Evolutionary conservation across 2,113 vertebrate genomes (phyloP).

Genomic region (Myxocyprinus asiaticus): DNA sequence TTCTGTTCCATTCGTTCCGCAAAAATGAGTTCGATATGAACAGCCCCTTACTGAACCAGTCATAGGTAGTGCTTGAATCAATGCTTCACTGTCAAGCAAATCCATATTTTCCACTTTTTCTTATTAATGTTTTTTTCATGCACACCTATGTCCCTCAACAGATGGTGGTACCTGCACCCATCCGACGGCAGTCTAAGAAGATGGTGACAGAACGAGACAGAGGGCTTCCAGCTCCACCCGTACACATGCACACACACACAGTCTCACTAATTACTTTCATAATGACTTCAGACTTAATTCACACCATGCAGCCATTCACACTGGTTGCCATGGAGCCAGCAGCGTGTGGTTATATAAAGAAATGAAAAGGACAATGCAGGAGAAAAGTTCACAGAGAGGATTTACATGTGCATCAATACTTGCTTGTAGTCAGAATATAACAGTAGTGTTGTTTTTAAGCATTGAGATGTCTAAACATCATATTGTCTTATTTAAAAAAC

Average conservation of each 20-base stretch:
- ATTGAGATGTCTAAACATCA: neutral
- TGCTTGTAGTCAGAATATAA: neutral
- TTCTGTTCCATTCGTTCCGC: too few species aligned
- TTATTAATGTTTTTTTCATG: neutral
- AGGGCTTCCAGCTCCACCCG: neutral
- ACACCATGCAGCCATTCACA: constrained; percentile 2
- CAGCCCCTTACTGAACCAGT: neutral
- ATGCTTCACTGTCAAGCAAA: neutral
- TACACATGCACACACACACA: neutral
- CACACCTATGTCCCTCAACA: constrained; percentile 25
- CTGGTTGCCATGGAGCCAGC: constrained; percentile 29
- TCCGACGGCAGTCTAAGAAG: constrained; percentile 20
- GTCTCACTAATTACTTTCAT: constrained; percentile 24
- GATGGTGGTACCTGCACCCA: constrained; percentile 25
- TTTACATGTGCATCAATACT: neutral
- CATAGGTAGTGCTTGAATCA: neutral
- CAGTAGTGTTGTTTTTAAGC: neutral
- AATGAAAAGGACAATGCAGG: constrained; percentile 15
- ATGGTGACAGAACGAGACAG: neutral
- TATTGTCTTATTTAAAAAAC: neutral
- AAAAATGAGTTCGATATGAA: too few species aligned
- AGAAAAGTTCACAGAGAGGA: constrained; percentile 7
- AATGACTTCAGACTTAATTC: constrained; percentile 47
- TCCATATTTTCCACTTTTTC: neutral
- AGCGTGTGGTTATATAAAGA: constrained; percentile 11